These are phyloP conservation scores for Pyxicephalus adspersus DNA, from an alignment of 2,113 vertebrate genomes.

Conservation along the genomic window DNA sequence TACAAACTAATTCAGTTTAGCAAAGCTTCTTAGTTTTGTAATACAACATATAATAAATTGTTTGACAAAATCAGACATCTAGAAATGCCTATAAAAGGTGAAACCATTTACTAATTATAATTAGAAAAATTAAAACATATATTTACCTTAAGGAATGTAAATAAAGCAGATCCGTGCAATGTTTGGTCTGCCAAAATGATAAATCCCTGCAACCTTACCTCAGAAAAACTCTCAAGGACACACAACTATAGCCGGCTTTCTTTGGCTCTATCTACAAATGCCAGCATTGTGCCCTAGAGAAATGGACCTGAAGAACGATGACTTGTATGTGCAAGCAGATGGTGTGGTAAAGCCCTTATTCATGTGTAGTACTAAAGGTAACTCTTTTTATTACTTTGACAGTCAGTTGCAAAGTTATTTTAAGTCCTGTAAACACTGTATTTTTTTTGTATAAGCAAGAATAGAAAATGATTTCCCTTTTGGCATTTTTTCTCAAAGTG, in stretches of 20 bases:
- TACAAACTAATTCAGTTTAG: no score
- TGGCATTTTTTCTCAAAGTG: neutral
- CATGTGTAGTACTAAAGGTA: conserved; percentile 34
- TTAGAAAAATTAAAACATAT: neutral
- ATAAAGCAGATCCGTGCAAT: conserved; percentile 42
- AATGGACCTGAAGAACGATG: conserved; percentile 50
- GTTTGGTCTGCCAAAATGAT: conserved; percentile 50
- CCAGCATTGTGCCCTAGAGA: conserved; percentile 50
- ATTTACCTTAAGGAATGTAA: conserved; percentile 37
- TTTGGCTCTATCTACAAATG: conserved; percentile 26
- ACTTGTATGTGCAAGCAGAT: conserved; percentile 43
- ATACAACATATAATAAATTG: no score
- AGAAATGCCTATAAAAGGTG: neutral
- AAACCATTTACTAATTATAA: conserved; percentile 43
- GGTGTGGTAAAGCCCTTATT: conserved; percentile 44
- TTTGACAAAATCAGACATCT: neutral
- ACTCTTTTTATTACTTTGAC: conserved; percentile 19
- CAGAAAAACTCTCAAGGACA: conserved; percentile 50
- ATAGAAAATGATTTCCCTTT: neutral
- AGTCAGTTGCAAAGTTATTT: conserved; percentile 47
- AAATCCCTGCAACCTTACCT: conserved; percentile 43
- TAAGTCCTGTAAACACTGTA: neutral
- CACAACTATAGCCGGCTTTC: conserved; percentile 32
- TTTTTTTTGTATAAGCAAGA: conserved; percentile 18
- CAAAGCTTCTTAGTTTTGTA: no score